These are phyloP conservation scores for Porites lobata DNA, from an alignment of 92 coral and sea anemone species.

Conservation along the genomic window DNA sequence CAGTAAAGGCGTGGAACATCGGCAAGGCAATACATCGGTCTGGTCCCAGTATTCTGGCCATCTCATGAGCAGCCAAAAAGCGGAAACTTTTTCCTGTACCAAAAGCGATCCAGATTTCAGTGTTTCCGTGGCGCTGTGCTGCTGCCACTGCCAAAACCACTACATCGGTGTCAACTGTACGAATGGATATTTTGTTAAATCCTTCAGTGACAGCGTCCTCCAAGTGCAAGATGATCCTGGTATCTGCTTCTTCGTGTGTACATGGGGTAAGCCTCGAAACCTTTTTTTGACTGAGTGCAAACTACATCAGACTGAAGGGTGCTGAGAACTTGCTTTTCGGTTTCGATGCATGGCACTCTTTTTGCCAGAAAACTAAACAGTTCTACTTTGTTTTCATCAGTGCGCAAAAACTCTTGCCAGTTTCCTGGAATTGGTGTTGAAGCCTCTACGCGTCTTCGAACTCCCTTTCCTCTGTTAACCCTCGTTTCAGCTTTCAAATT, in stretches of 20 bases:
- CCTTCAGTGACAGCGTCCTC: slow-evolving; percentile 53
- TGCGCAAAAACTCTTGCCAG: slow-evolving; percentile 42
- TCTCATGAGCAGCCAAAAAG: slow-evolving; percentile 56
- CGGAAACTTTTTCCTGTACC: slow-evolving; percentile 54
- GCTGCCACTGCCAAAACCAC: slow-evolving; percentile 43
- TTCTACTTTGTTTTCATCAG: slow-evolving; percentile 41
- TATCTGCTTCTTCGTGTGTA: slow-evolving; percentile 69
- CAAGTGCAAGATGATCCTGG: slow-evolving; percentile 60
- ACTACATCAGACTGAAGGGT: slow-evolving; percentile 4
- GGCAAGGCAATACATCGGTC: slow-evolving; percentile 56
- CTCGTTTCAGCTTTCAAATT: slow-evolving; percentile 58
- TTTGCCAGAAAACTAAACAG: slow-evolving; percentile 35
- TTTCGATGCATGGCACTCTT: slow-evolving; percentile 6
- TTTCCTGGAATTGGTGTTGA: slow-evolving; percentile 38
- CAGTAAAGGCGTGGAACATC: slow-evolving; percentile 74
- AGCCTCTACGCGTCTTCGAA: slow-evolving; percentile 51
- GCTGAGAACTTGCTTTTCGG: slow-evolving; percentile 20
- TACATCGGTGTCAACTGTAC: slow-evolving; percentile 76
- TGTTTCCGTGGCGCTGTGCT: slow-evolving; percentile 1
- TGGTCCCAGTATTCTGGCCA: slow-evolving; percentile 49
- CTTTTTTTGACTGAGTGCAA: too few species aligned
- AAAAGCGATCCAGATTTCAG: slow-evolving; percentile 68
- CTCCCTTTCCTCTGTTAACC: slow-evolving; percentile 48
- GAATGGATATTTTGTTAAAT: slow-evolving; percentile 33
- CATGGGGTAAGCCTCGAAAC: slow-evolving; percentile 35